Evolutionary conservation across 2,113 vertebrate species (phyloP), one percentile per base, ranked within the genome.

Genomic region (Xenus cinereus): DNA sequence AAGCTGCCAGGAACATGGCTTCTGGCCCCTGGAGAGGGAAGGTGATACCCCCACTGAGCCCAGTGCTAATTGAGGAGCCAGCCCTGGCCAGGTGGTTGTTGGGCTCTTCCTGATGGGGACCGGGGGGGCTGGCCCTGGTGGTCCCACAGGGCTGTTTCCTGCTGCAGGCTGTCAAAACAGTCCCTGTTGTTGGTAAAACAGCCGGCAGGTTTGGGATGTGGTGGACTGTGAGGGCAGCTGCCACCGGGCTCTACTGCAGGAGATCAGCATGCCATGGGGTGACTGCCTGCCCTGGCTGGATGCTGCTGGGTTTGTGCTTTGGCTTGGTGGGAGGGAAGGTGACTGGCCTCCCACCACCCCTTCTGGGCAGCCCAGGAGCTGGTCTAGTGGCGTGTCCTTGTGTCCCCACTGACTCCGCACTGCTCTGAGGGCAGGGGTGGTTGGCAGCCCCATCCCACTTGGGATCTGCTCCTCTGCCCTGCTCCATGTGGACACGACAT

Each of bases 141-240:
- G 82, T 95, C 96, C 94, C 95, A 41, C 2, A 30, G 93, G 95
- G 80, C 78, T 76, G 8, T 75, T 89, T 82, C 18, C 69, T 91
- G 72, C 62, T 1, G 19, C 35, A 75, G 53, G 60, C 90, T 97
- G 96, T 97, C 95, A 97, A 94, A 97, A 97, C 92, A 97, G 78
- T 37, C 76, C 46, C 3, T 71, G 37, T 20, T 19, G 6, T 20
- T 37, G 73, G 75, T 94, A 96, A 96, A 97, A 95, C 92, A 96
- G 93, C 78, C 12, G 2, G 39, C 39, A 27, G 63, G 7, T 50
- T 57, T 82, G 96, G 73, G 84, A 73, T 60, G 69, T 91, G 84
- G 8, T n/a, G 87, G 92, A 64, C 43, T 53, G 84, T 8, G 71
- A 60, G 62, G 60, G 50, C 91, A 82, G 64, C 64, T 97, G 89